phyloP scores from a whole-genome alignment of 2,113 vertebrate species.

The Hippocampus mohnikei region DNA sequence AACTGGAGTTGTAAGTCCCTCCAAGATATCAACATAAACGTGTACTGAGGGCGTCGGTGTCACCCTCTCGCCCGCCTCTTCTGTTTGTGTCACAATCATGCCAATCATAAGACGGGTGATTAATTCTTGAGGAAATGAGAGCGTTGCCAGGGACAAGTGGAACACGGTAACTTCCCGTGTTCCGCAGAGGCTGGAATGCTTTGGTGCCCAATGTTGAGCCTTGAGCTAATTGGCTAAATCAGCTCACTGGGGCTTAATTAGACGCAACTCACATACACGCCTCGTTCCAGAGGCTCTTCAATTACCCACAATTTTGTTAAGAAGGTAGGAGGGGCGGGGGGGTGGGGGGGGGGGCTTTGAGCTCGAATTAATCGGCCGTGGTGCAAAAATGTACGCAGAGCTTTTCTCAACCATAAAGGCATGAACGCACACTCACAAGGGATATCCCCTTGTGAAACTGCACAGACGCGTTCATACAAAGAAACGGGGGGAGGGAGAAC shows the following conservation, averaged over 20 bases:
- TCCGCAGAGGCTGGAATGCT: slow-evolving; percentile 55
- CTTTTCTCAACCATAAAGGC: slow-evolving; percentile 34
- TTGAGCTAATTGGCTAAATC: slow-evolving; percentile 76
- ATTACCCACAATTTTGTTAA: slow-evolving; percentile 68
- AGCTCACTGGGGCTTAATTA: slow-evolving; percentile 77
- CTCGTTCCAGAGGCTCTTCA: slow-evolving; percentile 67
- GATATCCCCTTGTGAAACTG: neutral
- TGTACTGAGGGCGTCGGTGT: slow-evolving; percentile 18
- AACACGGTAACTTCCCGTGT: slow-evolving; percentile 57
- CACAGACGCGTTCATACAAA: neutral
- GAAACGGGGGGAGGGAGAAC: slow-evolving; percentile 14
- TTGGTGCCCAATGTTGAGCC: slow-evolving; percentile 60
- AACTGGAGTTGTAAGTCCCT: too few relatives aligned
- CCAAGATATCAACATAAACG: neutral
- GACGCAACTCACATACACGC: slow-evolving; percentile 64
- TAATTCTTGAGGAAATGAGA: slow-evolving; percentile 69
- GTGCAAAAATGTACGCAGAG: slow-evolving; percentile 17
- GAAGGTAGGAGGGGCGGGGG: slow-evolving; percentile 52
- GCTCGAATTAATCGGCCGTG: slow-evolving; percentile 66
- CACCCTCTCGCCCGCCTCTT: slow-evolving; percentile 1
- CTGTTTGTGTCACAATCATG: slow-evolving; percentile 29
- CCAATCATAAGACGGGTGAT: slow-evolving; percentile 60
- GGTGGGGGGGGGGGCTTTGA: slow-evolving; percentile 51
- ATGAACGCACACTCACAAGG: neutral
- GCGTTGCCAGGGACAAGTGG: slow-evolving; percentile 61